These are phyloP conservation scores for Trichonephila clavipes DNA, from an alignment of 1,140 invertebrate genomes.

Conservation along the genomic window DNA sequence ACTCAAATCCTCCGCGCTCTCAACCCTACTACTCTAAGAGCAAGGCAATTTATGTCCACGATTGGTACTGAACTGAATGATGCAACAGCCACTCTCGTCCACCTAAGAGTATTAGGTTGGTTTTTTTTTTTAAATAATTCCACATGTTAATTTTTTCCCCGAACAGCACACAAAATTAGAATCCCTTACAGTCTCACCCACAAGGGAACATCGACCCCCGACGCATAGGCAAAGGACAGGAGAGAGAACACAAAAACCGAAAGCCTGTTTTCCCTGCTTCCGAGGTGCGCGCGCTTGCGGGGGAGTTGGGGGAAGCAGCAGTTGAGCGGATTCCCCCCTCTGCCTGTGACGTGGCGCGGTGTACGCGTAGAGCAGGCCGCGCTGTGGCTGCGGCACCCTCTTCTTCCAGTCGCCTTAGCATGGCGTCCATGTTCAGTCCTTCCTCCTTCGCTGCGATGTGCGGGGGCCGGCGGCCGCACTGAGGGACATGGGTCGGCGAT, in stretches of 20 bases:
- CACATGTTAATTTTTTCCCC: too few species aligned
- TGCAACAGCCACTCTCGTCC: too few species aligned
- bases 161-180: too few species aligned
- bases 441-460: slow-evolving; percentile 8
- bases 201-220: background rate
- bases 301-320: background rate
- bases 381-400: background rate
- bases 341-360: slow-evolving; percentile 42
- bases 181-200: background rate
- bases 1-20: too few species aligned
- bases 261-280: background rate
- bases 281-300: slow-evolving; percentile 25
- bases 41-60: too few species aligned
- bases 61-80: too few species aligned
- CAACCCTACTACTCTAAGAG: too few species aligned
- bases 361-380: slow-evolving; percentile 65
- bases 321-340: slow-evolving; percentile 30
- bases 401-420: slow-evolving; percentile 14
- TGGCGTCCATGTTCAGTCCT: slow-evolving; percentile 39
- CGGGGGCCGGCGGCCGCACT: slow-evolving; percentile 14
- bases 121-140: too few species aligned
- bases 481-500: slow-evolving; percentile 41
- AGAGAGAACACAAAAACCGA: slow-evolving; percentile 14
- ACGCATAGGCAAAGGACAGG: background rate
- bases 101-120: too few species aligned